These are phyloP conservation scores for Colius striatus DNA, from an alignment of 2,113 vertebrate genomes.

Conservation along the genomic window DNA sequence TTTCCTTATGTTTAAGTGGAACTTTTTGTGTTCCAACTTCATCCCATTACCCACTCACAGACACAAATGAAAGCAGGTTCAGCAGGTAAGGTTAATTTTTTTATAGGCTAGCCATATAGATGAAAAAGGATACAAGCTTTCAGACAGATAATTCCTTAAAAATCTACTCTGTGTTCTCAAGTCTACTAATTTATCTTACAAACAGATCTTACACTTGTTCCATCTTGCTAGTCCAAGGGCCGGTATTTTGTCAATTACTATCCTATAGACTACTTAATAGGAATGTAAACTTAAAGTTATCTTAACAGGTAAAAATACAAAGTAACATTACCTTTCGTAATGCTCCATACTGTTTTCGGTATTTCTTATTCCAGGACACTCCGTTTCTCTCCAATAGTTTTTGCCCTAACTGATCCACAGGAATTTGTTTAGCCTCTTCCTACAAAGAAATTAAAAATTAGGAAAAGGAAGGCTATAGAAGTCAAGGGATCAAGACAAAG, in stretches of 20 bases:
- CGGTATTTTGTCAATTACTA: not conserved
- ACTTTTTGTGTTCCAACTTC: no score
- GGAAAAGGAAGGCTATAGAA: not conserved
- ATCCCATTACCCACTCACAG: no score
- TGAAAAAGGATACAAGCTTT: not conserved
- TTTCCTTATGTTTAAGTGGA: no score
- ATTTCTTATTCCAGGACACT: constrained; percentile 93
- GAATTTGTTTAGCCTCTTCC: constrained; percentile 71
- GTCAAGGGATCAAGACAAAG: not conserved
- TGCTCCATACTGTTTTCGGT: constrained; percentile 86
- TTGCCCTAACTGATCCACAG: constrained; percentile 89
- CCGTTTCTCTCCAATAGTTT: constrained; percentile 89
- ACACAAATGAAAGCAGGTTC: not conserved
- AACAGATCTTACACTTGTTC: not conserved
- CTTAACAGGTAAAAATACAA: not conserved
- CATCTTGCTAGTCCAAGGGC: not conserved
- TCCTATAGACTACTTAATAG: not conserved
- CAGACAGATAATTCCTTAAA: not conserved
- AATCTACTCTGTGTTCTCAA: not conserved
- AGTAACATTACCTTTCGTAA: constrained; percentile 85
- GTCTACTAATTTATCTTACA: not conserved
- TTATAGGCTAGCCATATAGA: not conserved
- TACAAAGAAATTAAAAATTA: constrained; percentile 7
- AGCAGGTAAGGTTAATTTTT: not conserved
- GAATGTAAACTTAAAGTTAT: not conserved